These are phyloP conservation scores for Acanthosepion lycidas DNA, from an alignment of 2,888 invertebrate genomes.

Conservation along the genomic window DNA sequence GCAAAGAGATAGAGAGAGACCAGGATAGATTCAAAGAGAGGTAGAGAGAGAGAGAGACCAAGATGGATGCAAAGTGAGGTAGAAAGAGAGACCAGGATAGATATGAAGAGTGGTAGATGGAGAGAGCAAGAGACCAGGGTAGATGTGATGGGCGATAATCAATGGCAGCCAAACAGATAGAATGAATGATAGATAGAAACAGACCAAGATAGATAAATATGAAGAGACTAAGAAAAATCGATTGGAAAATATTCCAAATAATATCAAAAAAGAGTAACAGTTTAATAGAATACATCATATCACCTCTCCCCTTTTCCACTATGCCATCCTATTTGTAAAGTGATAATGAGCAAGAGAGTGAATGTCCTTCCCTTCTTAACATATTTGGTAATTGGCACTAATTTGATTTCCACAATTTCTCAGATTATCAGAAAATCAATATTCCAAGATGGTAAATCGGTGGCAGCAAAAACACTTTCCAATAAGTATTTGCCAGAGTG, in stretches of 20 bases:
- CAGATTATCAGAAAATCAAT: slow-evolving; percentile 4
- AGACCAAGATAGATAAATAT: too few relatives aligned
- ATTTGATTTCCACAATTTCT: background rate
- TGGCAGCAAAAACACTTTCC: background rate
- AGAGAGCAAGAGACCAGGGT: background rate
- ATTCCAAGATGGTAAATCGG: background rate
- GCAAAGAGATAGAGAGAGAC: too few relatives aligned
- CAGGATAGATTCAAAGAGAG: too few relatives aligned
- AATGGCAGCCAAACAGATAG: too few relatives aligned
- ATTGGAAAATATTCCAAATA: too few relatives aligned
- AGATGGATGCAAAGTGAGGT: background rate
- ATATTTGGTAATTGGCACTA: slow-evolving; percentile 8
- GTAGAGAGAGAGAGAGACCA: background rate
- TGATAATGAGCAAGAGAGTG: background rate
- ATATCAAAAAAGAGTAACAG: too few relatives aligned
- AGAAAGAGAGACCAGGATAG: background rate
- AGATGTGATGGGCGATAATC: too few relatives aligned
- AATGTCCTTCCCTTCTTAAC: background rate
- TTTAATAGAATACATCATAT: background rate
- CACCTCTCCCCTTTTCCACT: too few relatives aligned
- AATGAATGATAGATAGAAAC: background rate
- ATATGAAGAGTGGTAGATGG: background rate
- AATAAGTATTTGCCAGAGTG: background rate
- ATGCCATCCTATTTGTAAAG: background rate
- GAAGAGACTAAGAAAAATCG: too few relatives aligned